phyloP scores from a whole-genome alignment of 2,888 invertebrate species.

The Biston betularia region DNA sequence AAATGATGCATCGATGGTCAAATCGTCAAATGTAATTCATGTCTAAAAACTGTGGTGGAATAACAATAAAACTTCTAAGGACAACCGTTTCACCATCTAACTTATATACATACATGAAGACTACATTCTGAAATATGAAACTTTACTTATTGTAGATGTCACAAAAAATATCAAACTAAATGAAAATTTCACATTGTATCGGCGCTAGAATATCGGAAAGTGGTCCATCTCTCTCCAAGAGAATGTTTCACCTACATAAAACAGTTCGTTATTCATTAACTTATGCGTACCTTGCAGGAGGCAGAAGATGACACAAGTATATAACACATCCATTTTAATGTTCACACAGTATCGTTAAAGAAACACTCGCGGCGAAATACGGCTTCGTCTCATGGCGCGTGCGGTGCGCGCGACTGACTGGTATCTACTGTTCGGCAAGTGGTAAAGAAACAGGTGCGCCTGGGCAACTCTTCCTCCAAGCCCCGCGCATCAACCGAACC shows the following conservation, averaged over 20 bases:
- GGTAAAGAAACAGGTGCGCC: conserved; percentile 63
- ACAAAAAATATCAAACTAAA: conserved; percentile 39
- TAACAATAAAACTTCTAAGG: too few species aligned
- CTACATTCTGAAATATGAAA: neutral
- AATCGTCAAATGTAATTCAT: too few species aligned
- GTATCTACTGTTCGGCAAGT: conserved; percentile 58
- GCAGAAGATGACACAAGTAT: conserved; percentile 59
- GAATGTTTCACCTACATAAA: conserved; percentile 42
- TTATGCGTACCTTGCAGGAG: conserved; percentile 63
- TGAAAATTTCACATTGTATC: conserved; percentile 50
- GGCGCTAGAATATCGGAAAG: conserved; percentile 51
- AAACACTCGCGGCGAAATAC: conserved; percentile 70
- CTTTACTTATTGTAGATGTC: conserved; percentile 13
- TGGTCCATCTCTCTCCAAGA: conserved; percentile 49
- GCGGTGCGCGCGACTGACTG: conserved; percentile 52
- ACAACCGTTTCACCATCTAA: neutral
- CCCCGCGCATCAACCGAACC: conserved; percentile 31
- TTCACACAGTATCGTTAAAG: conserved; percentile 60
- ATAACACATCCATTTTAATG: conserved; percentile 73
- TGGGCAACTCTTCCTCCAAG: conserved; percentile 50
- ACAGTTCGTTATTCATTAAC: neutral
- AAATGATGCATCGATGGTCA: too few species aligned
- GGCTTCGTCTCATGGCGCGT: conserved; percentile 67
- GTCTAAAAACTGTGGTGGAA: too few species aligned
- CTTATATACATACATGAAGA: neutral